A percentile compares a stretch with the other conserved stretches of the same genome.
Evolutionary conservation across 2,888 invertebrate genomes (phyloP).

Genomic region (Nysson spinosus): DNA sequence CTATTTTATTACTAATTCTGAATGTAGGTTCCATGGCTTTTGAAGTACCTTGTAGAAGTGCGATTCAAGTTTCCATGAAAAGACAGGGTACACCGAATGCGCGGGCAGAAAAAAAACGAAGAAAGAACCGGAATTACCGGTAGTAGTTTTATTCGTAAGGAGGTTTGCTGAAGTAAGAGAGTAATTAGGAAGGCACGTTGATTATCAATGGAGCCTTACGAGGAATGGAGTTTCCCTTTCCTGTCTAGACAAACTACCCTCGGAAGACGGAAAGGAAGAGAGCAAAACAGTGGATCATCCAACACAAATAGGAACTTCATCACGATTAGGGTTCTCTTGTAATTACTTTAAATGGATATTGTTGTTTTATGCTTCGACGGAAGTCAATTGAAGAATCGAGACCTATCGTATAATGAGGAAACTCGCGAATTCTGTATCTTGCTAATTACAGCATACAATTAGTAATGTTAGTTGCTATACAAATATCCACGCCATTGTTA

Average conservation of each 20-base stretch:
- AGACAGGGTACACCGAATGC: conserved; percentile 23
- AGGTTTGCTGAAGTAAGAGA: conserved; percentile 34
- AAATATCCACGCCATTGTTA: too few relatives aligned
- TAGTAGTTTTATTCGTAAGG: conserved; percentile 40
- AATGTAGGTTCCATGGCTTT: neutral
- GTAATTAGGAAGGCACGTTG: conserved; percentile 64
- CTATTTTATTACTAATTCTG: conserved; percentile 8
- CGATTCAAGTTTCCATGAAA: conserved; percentile 25
- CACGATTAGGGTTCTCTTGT: conserved; percentile 12
- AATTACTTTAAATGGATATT: conserved; percentile 14
- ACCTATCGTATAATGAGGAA: neutral
- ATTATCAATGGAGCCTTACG: conserved; percentile 64
- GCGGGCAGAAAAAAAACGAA: conserved; percentile 6
- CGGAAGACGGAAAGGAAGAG: conserved; percentile 40
- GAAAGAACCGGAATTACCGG: conserved; percentile 22
- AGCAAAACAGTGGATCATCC: conserved; percentile 50
- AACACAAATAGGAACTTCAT: conserved; percentile 11
- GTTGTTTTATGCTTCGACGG: neutral
- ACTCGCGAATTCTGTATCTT: neutral
- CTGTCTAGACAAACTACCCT: conserved; percentile 67
- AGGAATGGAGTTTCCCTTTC: conserved; percentile 62
- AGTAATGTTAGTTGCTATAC: too few relatives aligned
- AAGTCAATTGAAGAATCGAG: neutral
- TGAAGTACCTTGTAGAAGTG: conserved; percentile 4
- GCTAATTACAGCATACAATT: too few relatives aligned